Evolutionary conservation across 2,888 invertebrate species (phyloP).

Genomic region (Patella pellucida): DNA sequence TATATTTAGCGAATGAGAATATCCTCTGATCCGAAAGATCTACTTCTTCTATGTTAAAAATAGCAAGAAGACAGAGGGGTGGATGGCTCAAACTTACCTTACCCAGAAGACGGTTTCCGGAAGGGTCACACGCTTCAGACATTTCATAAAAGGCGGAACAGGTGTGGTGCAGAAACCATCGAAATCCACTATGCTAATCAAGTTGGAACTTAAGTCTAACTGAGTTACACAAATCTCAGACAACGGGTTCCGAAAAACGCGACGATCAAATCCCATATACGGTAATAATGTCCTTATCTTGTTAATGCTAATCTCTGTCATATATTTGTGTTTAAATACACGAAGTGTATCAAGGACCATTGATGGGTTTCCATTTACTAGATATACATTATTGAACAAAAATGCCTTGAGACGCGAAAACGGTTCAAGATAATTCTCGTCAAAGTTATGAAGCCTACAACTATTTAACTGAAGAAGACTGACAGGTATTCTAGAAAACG

Average conservation of each 20-base stretch:
- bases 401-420: not conserved
- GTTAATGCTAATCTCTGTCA: not conserved
- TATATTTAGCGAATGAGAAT: not conserved
- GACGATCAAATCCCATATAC: not conserved
- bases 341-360: not conserved
- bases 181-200: not conserved
- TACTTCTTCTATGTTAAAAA: not conserved
- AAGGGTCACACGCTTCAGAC: not conserved
- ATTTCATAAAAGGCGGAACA: not conserved
- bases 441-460: not conserved
- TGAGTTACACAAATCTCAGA: not conserved
- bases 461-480: not conserved
- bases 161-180: not conserved
- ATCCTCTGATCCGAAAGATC: not conserved
- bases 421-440: not conserved
- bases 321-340: not conserved
- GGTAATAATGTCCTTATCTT: not conserved
- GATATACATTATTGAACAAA: not conserved
- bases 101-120: not conserved
- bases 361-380: not conserved
- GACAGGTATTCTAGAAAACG: not conserved
- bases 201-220: not conserved
- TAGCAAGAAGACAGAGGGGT: not conserved
- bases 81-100: not conserved
- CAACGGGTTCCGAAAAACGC: not conserved